Conservation (phyloP, 2,113 vertebrate genomes). For the Numida meleagris region DNA sequence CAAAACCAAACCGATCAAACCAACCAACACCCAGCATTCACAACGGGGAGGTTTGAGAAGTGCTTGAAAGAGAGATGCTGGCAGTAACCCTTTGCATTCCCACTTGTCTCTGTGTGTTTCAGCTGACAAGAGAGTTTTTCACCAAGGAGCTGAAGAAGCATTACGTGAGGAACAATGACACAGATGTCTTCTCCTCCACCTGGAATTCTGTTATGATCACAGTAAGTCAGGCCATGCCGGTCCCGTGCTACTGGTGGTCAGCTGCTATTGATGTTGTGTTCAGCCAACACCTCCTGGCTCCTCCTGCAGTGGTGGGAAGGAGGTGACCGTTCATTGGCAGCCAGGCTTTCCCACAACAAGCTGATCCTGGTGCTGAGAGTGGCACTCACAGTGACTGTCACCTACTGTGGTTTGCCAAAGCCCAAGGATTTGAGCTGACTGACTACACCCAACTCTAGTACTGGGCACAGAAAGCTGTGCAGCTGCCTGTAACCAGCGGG, state of each 20-base stretch:
- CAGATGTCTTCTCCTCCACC: slow-evolving; percentile 86
- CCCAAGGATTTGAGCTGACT: neutral
- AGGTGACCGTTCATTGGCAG: neutral
- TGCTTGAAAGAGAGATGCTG: neutral
- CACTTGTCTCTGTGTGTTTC: neutral
- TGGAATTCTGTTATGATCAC: slow-evolving; percentile 96
- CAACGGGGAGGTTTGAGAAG: neutral
- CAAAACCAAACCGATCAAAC: neutral
- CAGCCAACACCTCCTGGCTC: neutral
- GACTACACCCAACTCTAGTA: neutral
- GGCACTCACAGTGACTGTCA: neutral
- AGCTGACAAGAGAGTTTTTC: slow-evolving; percentile 94
- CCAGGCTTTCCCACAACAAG: neutral
- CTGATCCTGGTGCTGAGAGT: neutral
- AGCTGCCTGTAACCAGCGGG: neutral
- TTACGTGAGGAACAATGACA: slow-evolving; percentile 88
- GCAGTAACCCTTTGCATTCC: neutral
- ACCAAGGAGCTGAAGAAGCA: slow-evolving; percentile 88
- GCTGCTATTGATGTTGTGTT: rapidly evolving
- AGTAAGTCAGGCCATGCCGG: slow-evolving; percentile 72
- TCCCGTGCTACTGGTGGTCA: rapidly evolving
- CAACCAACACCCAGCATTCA: neutral
- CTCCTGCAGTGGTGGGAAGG: neutral
- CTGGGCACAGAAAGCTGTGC: neutral
- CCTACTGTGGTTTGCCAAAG: neutral